Evolutionary conservation across 2,888 invertebrate genomes (phyloP), one percentile per base, ranked within the genome.

Genomic region (Phyllotreta striolata): DNA sequence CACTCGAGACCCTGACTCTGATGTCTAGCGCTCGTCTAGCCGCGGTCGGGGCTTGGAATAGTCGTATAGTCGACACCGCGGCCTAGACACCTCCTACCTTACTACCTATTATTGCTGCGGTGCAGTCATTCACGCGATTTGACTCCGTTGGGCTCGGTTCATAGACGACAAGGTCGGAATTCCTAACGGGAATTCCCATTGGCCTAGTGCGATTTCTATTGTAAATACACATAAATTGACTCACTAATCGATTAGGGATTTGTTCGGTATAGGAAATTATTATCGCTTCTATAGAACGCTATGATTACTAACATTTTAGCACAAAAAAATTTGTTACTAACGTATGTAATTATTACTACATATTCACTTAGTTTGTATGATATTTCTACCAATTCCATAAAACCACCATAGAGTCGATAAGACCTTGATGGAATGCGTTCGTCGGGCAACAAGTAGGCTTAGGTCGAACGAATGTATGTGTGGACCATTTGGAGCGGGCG

Each of bases 361-460:
- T 24, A 24, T 24, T 24, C 24, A 24, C 24, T 24, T 3, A 24
- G 4, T 24, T 24, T 24, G n/a, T n/a, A n/a, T 24, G 24, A 3
- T 3, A 24, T 4, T 24, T 41, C 44, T 52, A 38, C 60, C 57
- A 62, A 62, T 61, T 52, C 56, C 56, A 64, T 57, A 61, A 55
- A 39, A 51, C 56, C 55, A 54, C 64, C 63, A 68, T 65, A 24
- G 56, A 63, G 63, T 56, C 57, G 63, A 63, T 52, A 62, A 65
- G 66, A 70, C 73, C 72, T 69, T 73, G 72, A 70, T 67, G 72
- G 72, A 73, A 71, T 72, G 70, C 62, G 66, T 66, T 63, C 69
- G 68, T 71, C 71, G 67, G 67, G 72, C 72, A 73, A 73, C 76
- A 73, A 74, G 74, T 75, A 74, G 74, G 73, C 73, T 73, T 71